Conservation (phyloP, 2,113 vertebrate genomes). For the Deroptyus accipitrinus region DNA sequence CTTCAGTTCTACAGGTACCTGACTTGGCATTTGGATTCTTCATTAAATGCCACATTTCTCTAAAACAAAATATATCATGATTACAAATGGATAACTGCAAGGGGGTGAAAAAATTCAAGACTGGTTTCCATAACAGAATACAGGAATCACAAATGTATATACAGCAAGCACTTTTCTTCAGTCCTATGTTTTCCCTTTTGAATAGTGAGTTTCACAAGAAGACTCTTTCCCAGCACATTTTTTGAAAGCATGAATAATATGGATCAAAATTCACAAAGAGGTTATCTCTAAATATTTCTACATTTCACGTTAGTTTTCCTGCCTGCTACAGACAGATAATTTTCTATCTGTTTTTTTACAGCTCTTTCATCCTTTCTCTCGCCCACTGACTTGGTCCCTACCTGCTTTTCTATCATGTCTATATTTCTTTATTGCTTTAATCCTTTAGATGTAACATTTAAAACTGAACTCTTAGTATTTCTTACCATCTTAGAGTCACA, state of each 20-base stretch:
- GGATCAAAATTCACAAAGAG: not conserved
- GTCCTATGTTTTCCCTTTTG: not conserved
- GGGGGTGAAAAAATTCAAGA: not conserved
- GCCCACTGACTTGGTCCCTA: not conserved
- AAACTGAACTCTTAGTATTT: not conserved
- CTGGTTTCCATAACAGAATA: not conserved
- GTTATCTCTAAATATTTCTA: not conserved
- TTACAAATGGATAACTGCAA: not conserved
- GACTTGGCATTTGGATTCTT: not conserved
- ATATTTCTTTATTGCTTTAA: not conserved
- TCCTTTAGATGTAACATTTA: not conserved
- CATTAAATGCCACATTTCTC: not conserved
- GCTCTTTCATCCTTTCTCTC: not conserved
- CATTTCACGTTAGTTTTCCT: not conserved
- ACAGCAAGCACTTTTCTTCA: not conserved
- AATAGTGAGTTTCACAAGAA: not conserved
- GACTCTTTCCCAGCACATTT: not conserved
- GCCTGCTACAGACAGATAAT: not conserved
- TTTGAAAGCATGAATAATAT: not conserved
- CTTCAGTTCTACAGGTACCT: not conserved
- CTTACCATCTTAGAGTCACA: not conserved
- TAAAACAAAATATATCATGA: not conserved
- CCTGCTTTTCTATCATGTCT: not conserved
- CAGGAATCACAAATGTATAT: not conserved
- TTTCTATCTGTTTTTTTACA: not conserved